These are phyloP conservation scores for Parazoanthus atlanticus DNA, from an alignment of 92 coral and sea anemone genomes.

Conservation along the genomic window DNA sequence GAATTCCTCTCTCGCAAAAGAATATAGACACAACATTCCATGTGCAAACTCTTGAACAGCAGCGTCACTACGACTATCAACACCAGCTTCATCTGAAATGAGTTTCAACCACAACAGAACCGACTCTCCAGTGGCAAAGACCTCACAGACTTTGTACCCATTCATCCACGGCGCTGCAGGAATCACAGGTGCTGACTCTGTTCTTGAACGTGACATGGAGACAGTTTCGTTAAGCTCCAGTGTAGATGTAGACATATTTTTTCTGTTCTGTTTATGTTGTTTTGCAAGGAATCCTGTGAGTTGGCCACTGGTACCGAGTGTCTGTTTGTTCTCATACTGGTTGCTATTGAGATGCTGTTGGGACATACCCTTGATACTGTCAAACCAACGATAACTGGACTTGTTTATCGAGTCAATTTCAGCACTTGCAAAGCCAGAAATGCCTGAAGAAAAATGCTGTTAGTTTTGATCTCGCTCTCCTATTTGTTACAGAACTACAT, in stretches of 20 bases:
- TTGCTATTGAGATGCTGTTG: background rate
- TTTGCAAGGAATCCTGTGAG: conserved; percentile 26
- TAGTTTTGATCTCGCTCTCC: too few relatives aligned
- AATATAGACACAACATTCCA: conserved; percentile 43
- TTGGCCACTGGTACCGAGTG: background rate
- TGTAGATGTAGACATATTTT: conserved; percentile 1
- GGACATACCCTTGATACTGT: background rate
- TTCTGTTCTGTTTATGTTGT: conserved; percentile 29
- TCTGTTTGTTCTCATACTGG: background rate
- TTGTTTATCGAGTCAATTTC: background rate
- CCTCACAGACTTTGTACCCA: conserved; percentile 16
- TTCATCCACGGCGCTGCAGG: conserved; percentile 12
- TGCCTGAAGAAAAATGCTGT: background rate
- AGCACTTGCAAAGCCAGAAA: background rate
- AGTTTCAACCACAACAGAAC: conserved; percentile 18
- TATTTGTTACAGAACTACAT: too few relatives aligned
- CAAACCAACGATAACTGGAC: conserved; percentile 17
- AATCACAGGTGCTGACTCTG: background rate
- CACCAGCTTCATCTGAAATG: background rate
- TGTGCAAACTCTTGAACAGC: conserved; percentile 21
- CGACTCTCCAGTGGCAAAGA: conserved; percentile 25
- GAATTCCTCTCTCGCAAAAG: conserved; percentile 33
- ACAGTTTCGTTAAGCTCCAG: background rate
- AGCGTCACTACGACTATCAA: background rate
- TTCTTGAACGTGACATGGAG: background rate